Percentiles rank a stretch among this genome's conserved stretches.
phyloP scores from a whole-genome alignment of 1,140 invertebrate species.

The Bombus polaris region DNA sequence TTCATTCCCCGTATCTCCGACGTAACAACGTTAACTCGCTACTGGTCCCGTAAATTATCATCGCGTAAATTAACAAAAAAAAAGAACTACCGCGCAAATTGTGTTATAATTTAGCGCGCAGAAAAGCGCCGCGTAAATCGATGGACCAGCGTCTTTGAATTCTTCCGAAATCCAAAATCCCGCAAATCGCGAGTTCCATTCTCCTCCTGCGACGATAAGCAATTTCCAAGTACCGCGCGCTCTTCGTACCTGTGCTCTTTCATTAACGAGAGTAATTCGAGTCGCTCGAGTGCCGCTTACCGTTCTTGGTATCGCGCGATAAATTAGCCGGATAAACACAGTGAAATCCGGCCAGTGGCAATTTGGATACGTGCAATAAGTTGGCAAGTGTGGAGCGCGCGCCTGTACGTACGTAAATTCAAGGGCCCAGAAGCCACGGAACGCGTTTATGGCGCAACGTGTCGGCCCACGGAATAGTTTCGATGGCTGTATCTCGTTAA shows the following conservation, averaged over 20 bases:
- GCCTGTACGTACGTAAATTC: background rate
- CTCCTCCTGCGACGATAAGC: no score
- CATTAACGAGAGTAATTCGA: constrained; percentile 27
- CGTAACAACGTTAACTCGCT: no score
- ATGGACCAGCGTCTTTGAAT: no score
- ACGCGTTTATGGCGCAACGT: background rate
- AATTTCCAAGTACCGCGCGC: background rate
- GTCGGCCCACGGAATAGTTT: background rate
- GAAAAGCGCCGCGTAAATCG: no score
- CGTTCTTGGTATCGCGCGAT: constrained; percentile 27
- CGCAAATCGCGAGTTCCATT: background rate
- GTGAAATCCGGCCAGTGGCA: constrained; percentile 12
- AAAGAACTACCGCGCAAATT: no score
- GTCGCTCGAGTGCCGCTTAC: background rate
- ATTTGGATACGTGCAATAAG: constrained; percentile 29
- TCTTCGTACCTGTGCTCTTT: background rate
- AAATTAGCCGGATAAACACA: constrained; percentile 26
- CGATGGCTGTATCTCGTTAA: constrained; percentile 16
- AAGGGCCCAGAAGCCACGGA: background rate
- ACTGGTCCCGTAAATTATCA: no score
- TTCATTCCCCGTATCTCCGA: no score
- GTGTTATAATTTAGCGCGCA: no score
- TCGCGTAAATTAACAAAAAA: no score
- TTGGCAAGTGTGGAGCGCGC: background rate
- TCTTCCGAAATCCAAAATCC: no score